Evolutionary conservation across 2,113 vertebrate genomes (phyloP).

Genomic region (Eidolon helvum): DNA sequence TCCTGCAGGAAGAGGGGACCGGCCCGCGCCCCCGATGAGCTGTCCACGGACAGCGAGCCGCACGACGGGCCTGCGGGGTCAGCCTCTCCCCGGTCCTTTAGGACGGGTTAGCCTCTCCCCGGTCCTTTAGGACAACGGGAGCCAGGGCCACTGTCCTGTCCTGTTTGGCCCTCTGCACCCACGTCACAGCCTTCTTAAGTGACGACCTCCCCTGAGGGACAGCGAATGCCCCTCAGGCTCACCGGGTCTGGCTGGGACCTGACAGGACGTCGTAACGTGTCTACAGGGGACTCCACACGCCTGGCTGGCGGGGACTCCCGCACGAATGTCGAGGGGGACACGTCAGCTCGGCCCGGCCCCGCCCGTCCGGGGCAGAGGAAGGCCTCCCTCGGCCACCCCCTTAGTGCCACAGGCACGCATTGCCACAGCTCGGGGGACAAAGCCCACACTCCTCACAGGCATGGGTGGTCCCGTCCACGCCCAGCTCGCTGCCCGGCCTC

Average conservation of each 20-base stretch:
- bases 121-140: fast-evolving
- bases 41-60: neutral
- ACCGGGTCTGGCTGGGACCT: neutral
- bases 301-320: neutral
- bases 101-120: too few species aligned
- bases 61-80: neutral
- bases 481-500: neutral
- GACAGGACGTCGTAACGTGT: fast-evolving
- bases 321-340: fast-evolving
- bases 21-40: too few species aligned
- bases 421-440: neutral
- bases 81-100: too few species aligned
- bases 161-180: fast-evolving
- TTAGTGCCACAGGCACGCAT: too few species aligned
- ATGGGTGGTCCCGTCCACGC: neutral
- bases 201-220: fast-evolving
- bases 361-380: neutral
- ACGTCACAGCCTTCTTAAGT: neutral
- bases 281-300: neutral
- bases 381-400: too few species aligned
- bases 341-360: too few species aligned
- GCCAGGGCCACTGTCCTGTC: fast-evolving
- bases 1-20: too few species aligned
- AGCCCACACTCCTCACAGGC: fast-evolving
- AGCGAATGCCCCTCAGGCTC: neutral